Evolutionary conservation across 2,797 vertebrate species (phyloP).

Genomic region (Acropternis orthonyx): DNA sequence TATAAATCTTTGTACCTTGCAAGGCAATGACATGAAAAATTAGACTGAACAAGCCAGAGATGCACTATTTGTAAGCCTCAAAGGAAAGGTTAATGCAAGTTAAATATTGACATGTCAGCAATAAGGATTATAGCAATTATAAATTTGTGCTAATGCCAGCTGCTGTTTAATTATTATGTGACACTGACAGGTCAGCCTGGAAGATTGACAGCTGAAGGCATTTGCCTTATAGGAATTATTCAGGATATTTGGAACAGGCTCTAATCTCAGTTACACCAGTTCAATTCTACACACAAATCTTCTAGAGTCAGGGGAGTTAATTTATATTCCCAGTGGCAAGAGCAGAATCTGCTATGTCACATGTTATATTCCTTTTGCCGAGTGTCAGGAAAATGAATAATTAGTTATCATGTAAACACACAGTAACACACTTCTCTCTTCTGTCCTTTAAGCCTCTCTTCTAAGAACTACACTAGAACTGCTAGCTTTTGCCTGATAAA

Average conservation of each 20-base stretch:
- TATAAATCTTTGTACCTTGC: constrained; percentile 75
- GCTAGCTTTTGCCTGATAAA: background rate
- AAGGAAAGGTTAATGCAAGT: constrained; percentile 82
- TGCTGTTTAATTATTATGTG: constrained; percentile 71
- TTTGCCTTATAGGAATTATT: constrained; percentile 40
- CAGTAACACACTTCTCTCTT: background rate
- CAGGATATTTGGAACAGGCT: background rate
- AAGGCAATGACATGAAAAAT: constrained; percentile 78
- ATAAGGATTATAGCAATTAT: constrained; percentile 79
- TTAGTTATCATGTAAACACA: background rate
- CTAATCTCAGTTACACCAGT: background rate
- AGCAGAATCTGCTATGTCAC: background rate
- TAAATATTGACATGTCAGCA: constrained; percentile 83
- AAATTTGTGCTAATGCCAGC: constrained; percentile 67
- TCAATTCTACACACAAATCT: background rate
- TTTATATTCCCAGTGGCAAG: background rate
- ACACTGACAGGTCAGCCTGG: constrained; percentile 64
- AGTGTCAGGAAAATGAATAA: background rate
- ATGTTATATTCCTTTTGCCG: background rate
- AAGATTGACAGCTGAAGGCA: constrained; percentile 58
- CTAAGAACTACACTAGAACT: background rate
- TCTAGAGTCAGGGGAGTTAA: background rate
- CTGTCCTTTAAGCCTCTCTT: background rate
- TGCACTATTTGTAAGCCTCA: constrained; percentile 75
- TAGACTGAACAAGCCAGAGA: constrained; percentile 72